Evolutionary conservation across 2,797 vertebrate genomes (phyloP), one percentile per base, ranked within the genome.

Genomic region (Kryptolebias ocellatus): DNA sequence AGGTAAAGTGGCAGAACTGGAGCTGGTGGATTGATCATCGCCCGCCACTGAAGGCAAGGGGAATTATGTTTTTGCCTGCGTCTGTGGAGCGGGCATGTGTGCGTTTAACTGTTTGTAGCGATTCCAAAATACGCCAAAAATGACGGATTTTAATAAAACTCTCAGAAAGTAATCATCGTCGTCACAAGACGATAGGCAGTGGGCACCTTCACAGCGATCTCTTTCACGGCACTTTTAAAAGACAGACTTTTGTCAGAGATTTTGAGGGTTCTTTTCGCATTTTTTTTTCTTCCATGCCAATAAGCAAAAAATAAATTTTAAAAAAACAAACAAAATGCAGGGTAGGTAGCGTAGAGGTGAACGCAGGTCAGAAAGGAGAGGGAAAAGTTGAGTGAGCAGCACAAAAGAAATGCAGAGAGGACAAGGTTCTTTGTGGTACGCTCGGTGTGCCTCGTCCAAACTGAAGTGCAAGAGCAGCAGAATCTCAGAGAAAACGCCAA

Each of bases 401-500:
- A 60, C 4, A 55, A 77, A 70, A 72, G 60, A 70, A 80, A 70
- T 60, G 42, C 63, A 66, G 59, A 68, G 72, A 62, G 72, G 72
- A 78, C 15, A 5, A 49, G 46, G 64, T 78, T 80, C 72, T 55
- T 64, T 57, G 56, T 10, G 54, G 54, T 78, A 72, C 45, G 20
- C 67, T 60, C 52, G 73, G 65, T 51, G 47, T 11, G 31, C 27
- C 50, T 54, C 37, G 20, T 66, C 28, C 53, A 62, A 72, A 46
- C 31, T 15, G n/a, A 29, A 74, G 47, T 34, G 53, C 76, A 46
- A 16, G n/a, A 70, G 8, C 49, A 14, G 54, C 50, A 39, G 47
- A 37, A 68, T 58, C 46, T 18, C n/a, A 53, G 20, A 17, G 24
- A 50, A 64, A 53, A 69, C 24, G 56, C 3, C 4, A 53, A 64